A percentile compares a stretch with the other conserved stretches of the same genome.
phyloP scores from a whole-genome alignment of 2,888 invertebrate species.

The Aleiodes leptofemur region DNA sequence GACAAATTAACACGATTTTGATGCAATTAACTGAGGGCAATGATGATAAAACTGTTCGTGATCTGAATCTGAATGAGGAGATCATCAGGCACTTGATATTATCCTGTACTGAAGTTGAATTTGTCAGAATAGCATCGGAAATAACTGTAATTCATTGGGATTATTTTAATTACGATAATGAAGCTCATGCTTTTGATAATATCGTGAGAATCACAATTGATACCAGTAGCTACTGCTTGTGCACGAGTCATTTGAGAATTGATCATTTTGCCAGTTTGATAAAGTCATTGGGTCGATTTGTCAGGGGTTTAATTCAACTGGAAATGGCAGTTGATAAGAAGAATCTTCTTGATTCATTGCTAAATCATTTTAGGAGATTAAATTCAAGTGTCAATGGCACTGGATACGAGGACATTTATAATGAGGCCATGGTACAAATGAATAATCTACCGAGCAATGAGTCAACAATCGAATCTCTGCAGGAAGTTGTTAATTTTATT shows the following conservation, averaged over 20 bases:
- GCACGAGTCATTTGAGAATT: constrained; percentile 57
- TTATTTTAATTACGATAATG: constrained; percentile 55
- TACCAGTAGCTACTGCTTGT: constrained; percentile 61
- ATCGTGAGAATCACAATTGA: constrained; percentile 62
- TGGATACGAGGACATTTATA: constrained; percentile 48
- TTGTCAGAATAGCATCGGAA: constrained; percentile 55
- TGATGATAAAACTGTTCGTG: not conserved
- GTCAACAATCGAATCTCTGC: constrained; percentile 36
- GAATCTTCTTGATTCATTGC: constrained; percentile 47
- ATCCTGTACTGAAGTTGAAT: constrained; percentile 62
- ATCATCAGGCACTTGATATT: constrained; percentile 60
- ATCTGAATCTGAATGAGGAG: constrained; percentile 53
- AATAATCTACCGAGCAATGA: constrained; percentile 44
- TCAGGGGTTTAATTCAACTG: constrained; percentile 42
- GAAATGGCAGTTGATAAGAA: constrained; percentile 45
- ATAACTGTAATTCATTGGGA: constrained; percentile 51
- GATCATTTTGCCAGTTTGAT: constrained; percentile 62
- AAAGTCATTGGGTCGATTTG: constrained; percentile 54
- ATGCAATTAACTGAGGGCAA: not conserved
- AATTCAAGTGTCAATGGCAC: constrained; percentile 46
- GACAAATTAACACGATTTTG: constrained; percentile 46
- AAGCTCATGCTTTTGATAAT: constrained; percentile 59
- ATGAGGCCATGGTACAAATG: constrained; percentile 40
- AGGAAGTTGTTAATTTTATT: constrained; percentile 46
- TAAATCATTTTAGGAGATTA: constrained; percentile 50